These are phyloP conservation scores for Megatriorchis doriae DNA, from an alignment of 2,113 vertebrate species.

Conservation along the genomic window DNA sequence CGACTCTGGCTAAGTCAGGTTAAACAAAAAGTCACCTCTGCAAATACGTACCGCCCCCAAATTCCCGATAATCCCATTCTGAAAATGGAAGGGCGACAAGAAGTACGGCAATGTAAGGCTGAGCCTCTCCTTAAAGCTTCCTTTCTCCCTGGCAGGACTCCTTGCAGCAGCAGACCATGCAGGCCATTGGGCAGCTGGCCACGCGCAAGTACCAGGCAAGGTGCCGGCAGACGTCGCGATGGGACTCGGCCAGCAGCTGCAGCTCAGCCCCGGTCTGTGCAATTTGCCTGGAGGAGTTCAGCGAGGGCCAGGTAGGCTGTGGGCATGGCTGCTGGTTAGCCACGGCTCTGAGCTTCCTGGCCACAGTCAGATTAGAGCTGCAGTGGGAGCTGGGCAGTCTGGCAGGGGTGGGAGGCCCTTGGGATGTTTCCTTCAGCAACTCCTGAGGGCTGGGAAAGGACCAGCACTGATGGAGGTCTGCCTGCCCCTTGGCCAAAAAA, in stretches of 20 bases:
- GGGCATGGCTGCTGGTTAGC: background rate
- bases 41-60: fast-evolving
- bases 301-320: constrained; percentile 88
- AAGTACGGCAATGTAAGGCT: background rate
- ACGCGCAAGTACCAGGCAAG: constrained; percentile 82
- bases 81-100: background rate
- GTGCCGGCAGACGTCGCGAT: constrained; percentile 61
- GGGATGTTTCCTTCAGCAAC: background rate
- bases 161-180: constrained; percentile 88
- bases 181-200: constrained; percentile 87
- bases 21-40: background rate
- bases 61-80: background rate
- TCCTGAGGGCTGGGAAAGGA: background rate
- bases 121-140: background rate
- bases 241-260: constrained; percentile 88
- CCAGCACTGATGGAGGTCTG: background rate
- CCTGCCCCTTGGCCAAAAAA: background rate
- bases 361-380: fast-evolving
- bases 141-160: constrained; percentile 77
- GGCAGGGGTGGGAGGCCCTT: background rate
- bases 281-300: constrained; percentile 96
- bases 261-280: constrained; percentile 89
- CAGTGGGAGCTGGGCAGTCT: background rate
- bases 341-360: background rate
- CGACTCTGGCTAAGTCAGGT: background rate